Percentiles rank a stretch among this genome's conserved stretches.
These are phyloP conservation scores for Pterophyllum scalare DNA, from an alignment of 2,113 vertebrate species.

Conservation along the genomic window DNA sequence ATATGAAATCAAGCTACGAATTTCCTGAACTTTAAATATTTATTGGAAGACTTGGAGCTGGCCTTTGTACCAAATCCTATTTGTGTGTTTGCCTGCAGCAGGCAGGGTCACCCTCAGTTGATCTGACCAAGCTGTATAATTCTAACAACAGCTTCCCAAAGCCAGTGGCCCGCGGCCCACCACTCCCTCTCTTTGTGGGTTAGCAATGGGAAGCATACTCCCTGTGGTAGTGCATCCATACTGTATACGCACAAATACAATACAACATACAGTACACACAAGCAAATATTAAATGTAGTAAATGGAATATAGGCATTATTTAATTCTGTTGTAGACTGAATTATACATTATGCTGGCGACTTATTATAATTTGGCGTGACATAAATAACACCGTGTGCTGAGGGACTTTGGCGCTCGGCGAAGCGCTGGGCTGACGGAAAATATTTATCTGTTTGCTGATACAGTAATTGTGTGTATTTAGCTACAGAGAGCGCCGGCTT, in stretches of 20 bases:
- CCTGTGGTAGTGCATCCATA: constrained; percentile 25
- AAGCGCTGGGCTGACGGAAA: constrained; percentile 26
- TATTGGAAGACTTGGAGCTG: background rate
- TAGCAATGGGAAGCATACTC: constrained; percentile 44
- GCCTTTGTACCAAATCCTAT: constrained; percentile 35
- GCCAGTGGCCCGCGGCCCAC: constrained; percentile 43
- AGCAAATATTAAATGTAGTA: background rate
- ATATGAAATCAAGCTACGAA: constrained; percentile 18
- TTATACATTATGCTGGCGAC: background rate
- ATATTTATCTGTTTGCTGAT: constrained; percentile 27
- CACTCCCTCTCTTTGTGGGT: constrained; percentile 57
- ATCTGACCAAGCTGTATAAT: constrained; percentile 75
- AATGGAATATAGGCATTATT: background rate
- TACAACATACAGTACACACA: background rate
- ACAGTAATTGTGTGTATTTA: constrained; percentile 44
- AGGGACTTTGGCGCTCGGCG: background rate
- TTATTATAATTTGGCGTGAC: background rate
- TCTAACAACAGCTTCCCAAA: constrained; percentile 54
- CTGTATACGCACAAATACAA: constrained; percentile 22
- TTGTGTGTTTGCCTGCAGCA: constrained; percentile 68
- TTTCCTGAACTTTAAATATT: background rate
- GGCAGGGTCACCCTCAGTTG: constrained; percentile 73
- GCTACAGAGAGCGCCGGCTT: constrained; percentile 13
- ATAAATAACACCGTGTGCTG: background rate
- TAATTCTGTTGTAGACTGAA: background rate